Conservation (phyloP, 2,888 invertebrate species). For the Lasioglossum leucozonium region DNA sequence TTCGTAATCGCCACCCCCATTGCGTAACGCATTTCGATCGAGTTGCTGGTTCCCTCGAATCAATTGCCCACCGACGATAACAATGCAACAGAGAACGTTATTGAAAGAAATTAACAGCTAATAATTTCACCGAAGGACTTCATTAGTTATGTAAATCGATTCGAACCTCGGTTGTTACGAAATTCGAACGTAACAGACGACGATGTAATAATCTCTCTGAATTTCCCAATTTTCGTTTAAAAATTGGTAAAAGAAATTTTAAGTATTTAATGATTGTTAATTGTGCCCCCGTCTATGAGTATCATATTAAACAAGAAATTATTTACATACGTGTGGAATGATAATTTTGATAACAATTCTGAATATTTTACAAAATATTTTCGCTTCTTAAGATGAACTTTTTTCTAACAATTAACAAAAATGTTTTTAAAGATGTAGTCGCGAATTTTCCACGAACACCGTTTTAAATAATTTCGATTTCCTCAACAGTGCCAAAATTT, state of each 20-base stretch:
- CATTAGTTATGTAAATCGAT: not conserved
- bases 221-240: not conserved
- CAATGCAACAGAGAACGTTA: not conserved
- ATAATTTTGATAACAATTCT: not conserved
- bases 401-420: not conserved
- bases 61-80: not conserved
- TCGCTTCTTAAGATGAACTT: too few relatives aligned
- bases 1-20: constrained; percentile 15
- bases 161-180: not conserved
- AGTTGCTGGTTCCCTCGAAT: not conserved
- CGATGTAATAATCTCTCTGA: not conserved
- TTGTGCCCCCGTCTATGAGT: not conserved
- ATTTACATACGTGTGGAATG: not conserved
- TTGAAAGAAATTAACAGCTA: not conserved
- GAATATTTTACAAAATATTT: too few relatives aligned
- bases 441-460: too few relatives aligned
- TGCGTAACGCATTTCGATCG: constrained; percentile 30
- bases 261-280: not conserved
- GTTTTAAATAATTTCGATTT: not conserved
- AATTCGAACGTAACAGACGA: not conserved
- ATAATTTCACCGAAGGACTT: not conserved
- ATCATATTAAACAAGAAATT: not conserved
- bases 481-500: not conserved
- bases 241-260: not conserved
- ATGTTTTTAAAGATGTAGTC: not conserved